Evolutionary conservation across 2,797 vertebrate genomes (phyloP).

Genomic region (Cichlasoma orientale): DNA sequence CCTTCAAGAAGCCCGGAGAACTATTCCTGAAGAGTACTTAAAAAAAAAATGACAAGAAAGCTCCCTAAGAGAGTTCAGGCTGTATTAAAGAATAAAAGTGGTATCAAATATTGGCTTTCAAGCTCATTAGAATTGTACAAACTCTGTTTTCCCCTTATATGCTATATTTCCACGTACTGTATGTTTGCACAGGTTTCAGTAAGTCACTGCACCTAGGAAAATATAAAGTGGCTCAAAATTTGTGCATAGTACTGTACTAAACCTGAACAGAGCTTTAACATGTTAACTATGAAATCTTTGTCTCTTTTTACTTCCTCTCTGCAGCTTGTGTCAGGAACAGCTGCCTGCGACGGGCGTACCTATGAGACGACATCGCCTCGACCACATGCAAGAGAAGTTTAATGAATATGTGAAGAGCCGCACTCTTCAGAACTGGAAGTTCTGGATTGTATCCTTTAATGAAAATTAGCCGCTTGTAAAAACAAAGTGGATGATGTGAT

Average conservation of each 20-base stretch:
- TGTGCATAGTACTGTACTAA: not conserved
- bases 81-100: no score
- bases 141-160: no score
- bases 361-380: slow-evolving; percentile 79
- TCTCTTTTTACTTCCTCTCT: not conserved
- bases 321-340: slow-evolving; percentile 91
- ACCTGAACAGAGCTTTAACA: not conserved
- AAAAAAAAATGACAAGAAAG: no score
- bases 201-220: not conserved
- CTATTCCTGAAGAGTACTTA: no score
- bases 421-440: slow-evolving; percentile 96
- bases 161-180: no score
- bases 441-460: slow-evolving; percentile 97
- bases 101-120: no score
- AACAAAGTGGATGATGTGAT: not conserved
- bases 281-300: not conserved
- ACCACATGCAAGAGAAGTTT: slow-evolving; percentile 89
- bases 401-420: slow-evolving; percentile 91
- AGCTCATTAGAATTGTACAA: no score
- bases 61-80: no score
- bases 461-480: not conserved
- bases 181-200: not conserved
- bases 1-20: no score
- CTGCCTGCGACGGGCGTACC: slow-evolving; percentile 92
- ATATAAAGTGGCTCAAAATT: not conserved